A percentile compares a stretch with the other conserved stretches of the same genome.
These are phyloP conservation scores for Drosophila kuntzei DNA, from an alignment of 2,888 invertebrate species.

Conservation along the genomic window DNA sequence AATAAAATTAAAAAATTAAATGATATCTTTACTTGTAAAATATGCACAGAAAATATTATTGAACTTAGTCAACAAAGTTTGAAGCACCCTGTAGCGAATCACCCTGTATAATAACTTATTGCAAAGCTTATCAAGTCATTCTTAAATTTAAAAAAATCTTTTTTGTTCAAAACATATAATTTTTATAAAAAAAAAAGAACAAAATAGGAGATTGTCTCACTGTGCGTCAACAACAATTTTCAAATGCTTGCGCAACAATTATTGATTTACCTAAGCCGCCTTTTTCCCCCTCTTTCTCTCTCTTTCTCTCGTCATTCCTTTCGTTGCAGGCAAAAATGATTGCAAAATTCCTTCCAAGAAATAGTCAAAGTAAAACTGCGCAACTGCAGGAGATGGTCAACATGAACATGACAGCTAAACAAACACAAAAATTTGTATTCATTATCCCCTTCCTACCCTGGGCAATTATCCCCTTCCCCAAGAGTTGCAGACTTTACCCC, in stretches of 20 bases:
- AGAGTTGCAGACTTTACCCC: background rate
- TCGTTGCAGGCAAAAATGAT: constrained; percentile 30
- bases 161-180: too few relatives aligned
- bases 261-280: constrained; percentile 44
- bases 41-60: too few relatives aligned
- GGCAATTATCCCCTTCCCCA: constrained; percentile 8
- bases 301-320: background rate
- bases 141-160: too few relatives aligned
- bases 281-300: background rate
- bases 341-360: constrained; percentile 71
- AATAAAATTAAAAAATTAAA: too few relatives aligned
- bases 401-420: constrained; percentile 37
- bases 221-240: constrained; percentile 27
- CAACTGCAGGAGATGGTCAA: constrained; percentile 26
- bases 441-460: constrained; percentile 24
- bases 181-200: too few relatives aligned
- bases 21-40: too few relatives aligned
- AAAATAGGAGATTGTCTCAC: too few relatives aligned
- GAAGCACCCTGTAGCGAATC: too few relatives aligned
- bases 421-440: constrained; percentile 63
- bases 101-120: too few relatives aligned
- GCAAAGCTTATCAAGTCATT: too few relatives aligned
- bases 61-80: too few relatives aligned
- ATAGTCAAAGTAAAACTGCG: constrained; percentile 33
- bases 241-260: constrained; percentile 72